Evolutionary conservation across 2,888 invertebrate species (phyloP), one percentile per base, ranked within the genome.

Genomic region (Troilus luridus): DNA sequence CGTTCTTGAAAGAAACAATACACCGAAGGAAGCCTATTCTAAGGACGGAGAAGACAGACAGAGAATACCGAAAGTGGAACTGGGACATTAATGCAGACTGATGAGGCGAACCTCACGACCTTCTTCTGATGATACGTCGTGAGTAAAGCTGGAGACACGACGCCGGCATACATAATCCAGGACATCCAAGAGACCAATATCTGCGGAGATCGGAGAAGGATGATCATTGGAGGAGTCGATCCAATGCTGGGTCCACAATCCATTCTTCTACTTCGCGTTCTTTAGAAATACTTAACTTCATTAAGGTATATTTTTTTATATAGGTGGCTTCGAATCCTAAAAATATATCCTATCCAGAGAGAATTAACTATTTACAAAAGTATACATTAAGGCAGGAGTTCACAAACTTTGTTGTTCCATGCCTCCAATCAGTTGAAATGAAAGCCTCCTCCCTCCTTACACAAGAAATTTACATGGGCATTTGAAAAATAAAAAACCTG

Each of bases 41-140:
- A 27, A 81, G 81, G 81, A 41, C 85, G 54, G 12, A 14, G 27
- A 85, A 85, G 81, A 81, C 54, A 54, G 85, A 56, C 85, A n/a
- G 21, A 58, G 85, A 85, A 85, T 85, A 85, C 21, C n/a, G 21
- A n/a, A n/a, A 85, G 85, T n/a, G 85, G 85, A 58, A n/a, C 85
- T 56, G 85, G 85, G 58, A 85, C 85, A 85, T 85, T 85, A 85
- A 58, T 56, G 56, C 85, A 54, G 56, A n/a, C 85, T 85, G 85
- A 85, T 85, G 85, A 85, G 85, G 85, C 85, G 85, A n/a, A 58
- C 21, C 85, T 85, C 85, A 85, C 85, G 85, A 85, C n/a, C 85
- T 56, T 56, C 85, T 85, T 58, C 54, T 58, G 85, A 85, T 85
- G 85, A 85, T 85, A 85, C 85, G 85, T 85, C 85, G 85, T 85